Percentiles rank a stretch among this genome's conserved stretches.
These are phyloP conservation scores for Bombus sibiricus DNA, from an alignment of 1,140 invertebrate species.

Conservation along the genomic window DNA sequence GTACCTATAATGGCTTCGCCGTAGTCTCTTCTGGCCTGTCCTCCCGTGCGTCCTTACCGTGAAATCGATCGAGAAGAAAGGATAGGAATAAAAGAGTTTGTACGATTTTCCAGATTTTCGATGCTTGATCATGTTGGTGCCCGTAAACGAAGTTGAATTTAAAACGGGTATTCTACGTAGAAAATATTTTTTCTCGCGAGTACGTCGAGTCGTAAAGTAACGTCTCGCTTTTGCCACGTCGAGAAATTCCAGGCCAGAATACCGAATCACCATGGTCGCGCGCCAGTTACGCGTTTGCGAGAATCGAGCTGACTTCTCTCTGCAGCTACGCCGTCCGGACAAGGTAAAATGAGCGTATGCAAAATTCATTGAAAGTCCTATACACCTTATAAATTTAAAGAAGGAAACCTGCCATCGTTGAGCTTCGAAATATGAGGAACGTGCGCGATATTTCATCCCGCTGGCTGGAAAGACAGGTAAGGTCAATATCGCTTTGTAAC, in stretches of 20 bases:
- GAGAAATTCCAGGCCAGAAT: background rate
- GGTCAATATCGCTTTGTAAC: slow-evolving; percentile 1
- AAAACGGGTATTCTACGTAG: background rate
- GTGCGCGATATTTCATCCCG: background rate
- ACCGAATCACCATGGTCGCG: background rate
- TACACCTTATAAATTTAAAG: slow-evolving; percentile 32
- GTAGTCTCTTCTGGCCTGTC: background rate
- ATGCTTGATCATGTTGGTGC: background rate
- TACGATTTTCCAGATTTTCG: background rate
- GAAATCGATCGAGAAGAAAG: background rate
- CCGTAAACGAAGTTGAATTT: slow-evolving; percentile 4
- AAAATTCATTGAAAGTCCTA: slow-evolving; percentile 20
- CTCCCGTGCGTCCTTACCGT: background rate
- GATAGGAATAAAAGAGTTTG: background rate
- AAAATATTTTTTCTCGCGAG: background rate
- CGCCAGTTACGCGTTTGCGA: background rate
- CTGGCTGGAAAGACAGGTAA: background rate
- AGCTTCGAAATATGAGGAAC: slow-evolving; percentile 5
- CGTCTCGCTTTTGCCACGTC: background rate
- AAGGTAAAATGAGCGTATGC: slow-evolving; percentile 9
- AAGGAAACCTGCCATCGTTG: background rate
- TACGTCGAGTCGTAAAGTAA: background rate
- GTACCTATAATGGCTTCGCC: slow-evolving; percentile 16
- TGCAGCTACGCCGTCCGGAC: background rate
- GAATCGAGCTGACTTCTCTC: background rate